phyloP scores from a whole-genome alignment of 2,113 vertebrate species.

The Vimba vimba region DNA sequence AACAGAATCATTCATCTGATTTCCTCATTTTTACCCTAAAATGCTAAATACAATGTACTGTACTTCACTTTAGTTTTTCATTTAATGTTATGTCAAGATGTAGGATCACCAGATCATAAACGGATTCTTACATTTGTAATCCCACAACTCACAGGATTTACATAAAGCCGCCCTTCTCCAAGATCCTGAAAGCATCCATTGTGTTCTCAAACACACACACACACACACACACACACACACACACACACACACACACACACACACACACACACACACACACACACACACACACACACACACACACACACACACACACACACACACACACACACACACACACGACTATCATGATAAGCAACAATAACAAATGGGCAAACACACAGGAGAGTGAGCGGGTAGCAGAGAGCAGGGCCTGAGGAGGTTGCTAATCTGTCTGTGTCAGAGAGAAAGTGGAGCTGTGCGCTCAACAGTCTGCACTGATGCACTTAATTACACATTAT shows the following conservation, averaged over 20 bases:
- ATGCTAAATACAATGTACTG: no score
- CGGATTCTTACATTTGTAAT: no score
- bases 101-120: no score
- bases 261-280: constrained; percentile 8
- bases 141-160: background rate
- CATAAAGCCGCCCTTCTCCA: background rate
- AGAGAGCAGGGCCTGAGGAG: constrained; percentile 49
- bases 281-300: background rate
- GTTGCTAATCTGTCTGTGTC: constrained; percentile 56
- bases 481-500: constrained; percentile 52
- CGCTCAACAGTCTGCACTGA: constrained; percentile 40
- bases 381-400: constrained; percentile 53
- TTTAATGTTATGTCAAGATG: no score
- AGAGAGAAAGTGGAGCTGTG: constrained; percentile 38
- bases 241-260: background rate
- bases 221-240: background rate
- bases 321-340: background rate
- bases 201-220: background rate
- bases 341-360: constrained; percentile 37
- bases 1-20: no score
- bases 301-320: background rate
- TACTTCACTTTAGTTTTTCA: no score
- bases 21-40: no score
- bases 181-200: background rate
- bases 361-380: constrained; percentile 52